Conservation (phyloP, 2,113 vertebrate species). For the Turdus rufiventris region DNA sequence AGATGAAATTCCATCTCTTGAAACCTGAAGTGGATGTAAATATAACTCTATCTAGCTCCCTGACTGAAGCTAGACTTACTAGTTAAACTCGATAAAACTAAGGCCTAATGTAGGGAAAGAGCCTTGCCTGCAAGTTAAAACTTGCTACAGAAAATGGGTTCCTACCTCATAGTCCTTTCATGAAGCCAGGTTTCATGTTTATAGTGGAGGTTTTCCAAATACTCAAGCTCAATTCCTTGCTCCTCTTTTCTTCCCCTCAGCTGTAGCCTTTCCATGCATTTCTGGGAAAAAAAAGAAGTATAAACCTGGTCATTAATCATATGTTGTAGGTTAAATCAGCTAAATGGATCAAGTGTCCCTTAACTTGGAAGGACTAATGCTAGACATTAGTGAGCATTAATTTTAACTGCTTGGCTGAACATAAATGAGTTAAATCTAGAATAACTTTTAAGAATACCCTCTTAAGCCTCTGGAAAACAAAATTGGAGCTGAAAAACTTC, state of each 20-base stretch:
- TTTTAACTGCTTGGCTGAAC: background rate
- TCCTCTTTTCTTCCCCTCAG: slow-evolving; percentile 79
- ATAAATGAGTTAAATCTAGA: background rate
- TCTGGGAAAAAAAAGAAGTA: slow-evolving; percentile 40
- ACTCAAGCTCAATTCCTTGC: slow-evolving; percentile 81
- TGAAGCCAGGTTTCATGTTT: slow-evolving; percentile 84
- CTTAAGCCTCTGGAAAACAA: background rate
- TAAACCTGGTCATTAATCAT: background rate
- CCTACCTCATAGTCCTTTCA: slow-evolving; percentile 75
- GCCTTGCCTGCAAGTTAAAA: background rate
- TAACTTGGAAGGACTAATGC: background rate
- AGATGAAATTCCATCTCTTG: background rate
- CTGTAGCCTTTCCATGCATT: slow-evolving; percentile 83
- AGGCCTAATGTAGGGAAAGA: background rate
- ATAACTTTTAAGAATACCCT: background rate
- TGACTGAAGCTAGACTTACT: background rate
- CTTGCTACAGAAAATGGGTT: background rate
- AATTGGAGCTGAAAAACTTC: background rate
- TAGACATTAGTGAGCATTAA: background rate
- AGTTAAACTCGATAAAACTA: background rate
- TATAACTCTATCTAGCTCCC: background rate
- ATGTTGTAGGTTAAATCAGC: background rate
- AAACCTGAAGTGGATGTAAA: background rate
- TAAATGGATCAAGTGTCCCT: background rate
- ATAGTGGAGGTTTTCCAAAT: slow-evolving; percentile 83